Evolutionary conservation across 2,888 invertebrate genomes (phyloP), one percentile per base, ranked within the genome.

Genomic region (Perizoma affinitatum): DNA sequence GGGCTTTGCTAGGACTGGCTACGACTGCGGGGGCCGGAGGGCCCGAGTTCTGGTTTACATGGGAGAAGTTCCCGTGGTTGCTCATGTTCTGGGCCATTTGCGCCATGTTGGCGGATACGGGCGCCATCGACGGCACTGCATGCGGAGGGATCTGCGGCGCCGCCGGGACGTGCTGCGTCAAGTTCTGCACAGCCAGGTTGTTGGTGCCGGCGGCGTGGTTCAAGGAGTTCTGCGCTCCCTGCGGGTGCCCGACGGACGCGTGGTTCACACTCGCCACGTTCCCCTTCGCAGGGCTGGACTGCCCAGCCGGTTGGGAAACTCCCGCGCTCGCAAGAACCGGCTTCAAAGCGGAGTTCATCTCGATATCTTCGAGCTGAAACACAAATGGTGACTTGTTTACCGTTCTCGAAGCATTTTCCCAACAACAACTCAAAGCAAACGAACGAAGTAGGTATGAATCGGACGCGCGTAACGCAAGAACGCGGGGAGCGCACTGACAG

Each of bases 321-420:
- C 87, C 90, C 79, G 90, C 84, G 80, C 93, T 88, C 70, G 93
- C 87, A 76, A 94, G 79, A 77, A 92, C 93, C 82, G 94, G 93
- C 87, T 94, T 94, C 84, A 94, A 83, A 79, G 93, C 93, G 78
- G 94, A 93, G 90, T 93, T 94, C 94, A 94, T 94, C 46, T 42
- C 58, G 51, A 44, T 54, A 58, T 38, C 46, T 50, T 50, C 73
- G 78, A 83, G 78, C 88, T 90, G 88, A 86, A 90, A 88, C 83
- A 87, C 80, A 86, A 86, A 61, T 66, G 35, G 54, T 62, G 70
- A 36, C 52, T 73, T 78, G 75, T 79, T 87, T 79, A 85, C 73
- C 80, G 79, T 84, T 72, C 80, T 42, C 80, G 78, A 84, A 85
- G 89, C 88, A 87, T 88, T 88, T 90, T 87, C 90, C 89, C 90